Conservation (phyloP, 1,140 invertebrate genomes). For the Magallana angulata region DNA sequence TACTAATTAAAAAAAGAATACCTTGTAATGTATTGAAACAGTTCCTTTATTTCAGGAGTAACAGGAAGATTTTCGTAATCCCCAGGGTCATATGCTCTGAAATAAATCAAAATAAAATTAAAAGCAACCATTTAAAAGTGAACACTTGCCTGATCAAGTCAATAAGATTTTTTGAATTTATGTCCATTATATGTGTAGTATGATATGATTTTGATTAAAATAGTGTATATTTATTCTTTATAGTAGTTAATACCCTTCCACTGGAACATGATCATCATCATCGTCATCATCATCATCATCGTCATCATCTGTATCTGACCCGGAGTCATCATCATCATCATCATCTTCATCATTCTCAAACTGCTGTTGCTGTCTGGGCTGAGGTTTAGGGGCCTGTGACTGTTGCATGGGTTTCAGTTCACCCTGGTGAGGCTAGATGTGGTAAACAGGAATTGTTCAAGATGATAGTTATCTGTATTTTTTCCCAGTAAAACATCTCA, state of each 20-base stretch:
- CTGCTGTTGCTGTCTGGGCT: conserved; percentile 49
- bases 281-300: conserved; percentile 74
- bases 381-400: conserved; percentile 14
- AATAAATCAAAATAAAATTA: conserved; percentile 60
- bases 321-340: conserved; percentile 72
- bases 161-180: no score
- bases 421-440: background rate
- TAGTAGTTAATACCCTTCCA: conserved; percentile 74
- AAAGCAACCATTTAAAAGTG: no score
- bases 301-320: conserved; percentile 69
- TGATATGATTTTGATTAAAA: no score
- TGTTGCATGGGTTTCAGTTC: background rate
- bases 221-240: no score
- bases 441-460: background rate
- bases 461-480: background rate
- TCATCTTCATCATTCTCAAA: background rate
- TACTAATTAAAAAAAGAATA: conserved; percentile 73
- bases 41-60: conserved; percentile 91
- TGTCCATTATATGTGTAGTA: no score
- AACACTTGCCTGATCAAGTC: no score
- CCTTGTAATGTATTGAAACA: conserved; percentile 96
- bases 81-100: conserved; percentile 89
- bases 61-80: conserved; percentile 91
- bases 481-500: no score
- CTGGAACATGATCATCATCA: conserved; percentile 75